phyloP scores from a whole-genome alignment of 2,113 vertebrate species.

The Halcyon senegalensis region DNA sequence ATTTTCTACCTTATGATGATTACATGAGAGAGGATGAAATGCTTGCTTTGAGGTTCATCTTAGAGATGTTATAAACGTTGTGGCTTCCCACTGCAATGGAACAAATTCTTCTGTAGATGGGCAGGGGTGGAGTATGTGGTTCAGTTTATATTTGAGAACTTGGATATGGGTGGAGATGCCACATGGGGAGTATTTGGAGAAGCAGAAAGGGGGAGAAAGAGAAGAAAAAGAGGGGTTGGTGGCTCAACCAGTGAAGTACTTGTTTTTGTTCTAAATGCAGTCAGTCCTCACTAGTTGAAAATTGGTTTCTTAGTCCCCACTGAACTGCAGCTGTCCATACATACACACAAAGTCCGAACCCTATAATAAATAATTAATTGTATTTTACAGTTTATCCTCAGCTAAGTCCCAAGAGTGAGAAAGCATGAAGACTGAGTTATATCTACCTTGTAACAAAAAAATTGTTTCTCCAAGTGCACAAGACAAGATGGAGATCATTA shows the following conservation, averaged over 20 bases:
- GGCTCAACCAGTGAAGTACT: constrained; percentile 27
- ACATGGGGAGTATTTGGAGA: background rate
- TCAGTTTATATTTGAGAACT: constrained; percentile 38
- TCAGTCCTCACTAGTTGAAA: constrained; percentile 19
- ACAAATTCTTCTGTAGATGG: constrained; percentile 55
- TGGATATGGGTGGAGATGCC: background rate
- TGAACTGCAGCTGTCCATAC: background rate
- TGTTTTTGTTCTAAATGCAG: background rate
- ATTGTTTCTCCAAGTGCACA: constrained; percentile 23
- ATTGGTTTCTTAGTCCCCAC: constrained; percentile 15
- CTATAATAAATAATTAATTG: background rate
- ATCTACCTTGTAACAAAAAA: background rate
- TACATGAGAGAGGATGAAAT: constrained; percentile 76
- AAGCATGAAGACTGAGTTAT: constrained; percentile 29
- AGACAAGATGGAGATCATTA: constrained; percentile 14
- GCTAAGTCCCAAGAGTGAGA: background rate
- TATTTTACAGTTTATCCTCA: constrained; percentile 10
- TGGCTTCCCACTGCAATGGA: constrained; percentile 70
- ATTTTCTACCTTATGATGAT: constrained; percentile 78
- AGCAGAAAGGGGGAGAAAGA: background rate
- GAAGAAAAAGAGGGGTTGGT: background rate
- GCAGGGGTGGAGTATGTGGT: background rate
- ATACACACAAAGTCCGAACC: background rate
- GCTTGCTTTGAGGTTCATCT: constrained; percentile 77
- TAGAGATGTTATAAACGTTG: constrained; percentile 74